These are phyloP conservation scores for Aphrophora alni DNA, from an alignment of 2,888 invertebrate genomes.

Conservation along the genomic window DNA sequence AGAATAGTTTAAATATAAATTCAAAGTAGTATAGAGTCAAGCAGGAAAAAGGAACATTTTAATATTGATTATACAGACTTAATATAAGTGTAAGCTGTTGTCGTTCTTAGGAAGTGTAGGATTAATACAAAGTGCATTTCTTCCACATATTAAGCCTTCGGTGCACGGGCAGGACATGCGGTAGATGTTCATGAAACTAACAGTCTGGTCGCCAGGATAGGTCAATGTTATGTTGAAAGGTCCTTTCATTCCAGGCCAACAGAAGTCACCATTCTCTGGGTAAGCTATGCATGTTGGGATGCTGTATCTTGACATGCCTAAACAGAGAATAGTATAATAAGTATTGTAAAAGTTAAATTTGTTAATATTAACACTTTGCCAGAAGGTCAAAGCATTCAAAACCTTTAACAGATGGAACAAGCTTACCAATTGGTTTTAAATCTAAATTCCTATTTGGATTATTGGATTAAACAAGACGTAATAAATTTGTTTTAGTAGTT, in stretches of 20 bases:
- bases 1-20: no score
- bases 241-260: neutral
- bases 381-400: no score
- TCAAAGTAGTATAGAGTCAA: no score
- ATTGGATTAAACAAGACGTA: no score
- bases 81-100: neutral
- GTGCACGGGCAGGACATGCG: neutral
- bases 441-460: no score
- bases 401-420: no score
- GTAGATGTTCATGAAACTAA: neutral
- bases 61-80: no score
- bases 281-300: neutral
- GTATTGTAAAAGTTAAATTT: no score
- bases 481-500: no score
- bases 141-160: neutral
- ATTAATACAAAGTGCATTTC: neutral
- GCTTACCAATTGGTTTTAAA: no score
- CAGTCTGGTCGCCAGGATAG: neutral
- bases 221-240: neutral
- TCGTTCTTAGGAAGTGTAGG: neutral
- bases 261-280: neutral
- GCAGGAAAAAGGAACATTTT: no score
- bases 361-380: no score
- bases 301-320: neutral
- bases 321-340: neutral